Evolutionary conservation across 2,113 vertebrate species (phyloP), one percentile per base, ranked within the genome.

Genomic region (Callionymus lyra): DNA sequence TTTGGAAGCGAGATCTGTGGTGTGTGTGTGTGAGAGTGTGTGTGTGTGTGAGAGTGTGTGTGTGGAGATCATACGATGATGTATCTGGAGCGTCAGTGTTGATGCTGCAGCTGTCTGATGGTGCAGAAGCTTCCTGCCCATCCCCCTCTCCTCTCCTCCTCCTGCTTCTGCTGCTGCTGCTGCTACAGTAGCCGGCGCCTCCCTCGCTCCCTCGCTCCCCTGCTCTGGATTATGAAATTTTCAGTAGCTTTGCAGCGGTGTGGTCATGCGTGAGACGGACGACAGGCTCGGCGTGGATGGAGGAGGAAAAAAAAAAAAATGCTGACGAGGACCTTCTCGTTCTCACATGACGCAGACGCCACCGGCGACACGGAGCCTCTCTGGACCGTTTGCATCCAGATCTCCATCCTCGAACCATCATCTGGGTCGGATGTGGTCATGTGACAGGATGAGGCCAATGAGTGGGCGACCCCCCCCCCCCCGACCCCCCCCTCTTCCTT

Each of bases 171-270:
- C 67, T 76, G 60, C 70, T 72, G 70, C 57, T 76, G 58, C 54
- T 13, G 55, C 57, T 16, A 62, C 61, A 68, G 60, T 68, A 68
- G 63, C 48, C 69, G 40, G 58, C 63, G 55, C 41, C 63, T 57
- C 50, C 41, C 31, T 53, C 32, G 16, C 47, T 63, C 40, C 44
- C 44, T 57, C 47, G 60, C 56, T 49, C 56, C 42, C 74, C 62
- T 6, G 46, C 70, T 71, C 70, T 57, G 51, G 43, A 80, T 77
- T 71, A 84, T 84, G 53, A 84, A 74, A 82, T 74, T 82, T 84
- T 82, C 78, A 87, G 77, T 73, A 85, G 80, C 67, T 80, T 76
- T 79, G 73, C 75, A 76, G 76, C 59, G 68, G 59, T 70, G 66
- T 67, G 70, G 63, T 81, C 70, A 78, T 78, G 74, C 62, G 44